Percentiles rank a stretch among this genome's conserved stretches.
Conservation (phyloP, 2,797 vertebrate species). For the Vultur gryphus region DNA sequence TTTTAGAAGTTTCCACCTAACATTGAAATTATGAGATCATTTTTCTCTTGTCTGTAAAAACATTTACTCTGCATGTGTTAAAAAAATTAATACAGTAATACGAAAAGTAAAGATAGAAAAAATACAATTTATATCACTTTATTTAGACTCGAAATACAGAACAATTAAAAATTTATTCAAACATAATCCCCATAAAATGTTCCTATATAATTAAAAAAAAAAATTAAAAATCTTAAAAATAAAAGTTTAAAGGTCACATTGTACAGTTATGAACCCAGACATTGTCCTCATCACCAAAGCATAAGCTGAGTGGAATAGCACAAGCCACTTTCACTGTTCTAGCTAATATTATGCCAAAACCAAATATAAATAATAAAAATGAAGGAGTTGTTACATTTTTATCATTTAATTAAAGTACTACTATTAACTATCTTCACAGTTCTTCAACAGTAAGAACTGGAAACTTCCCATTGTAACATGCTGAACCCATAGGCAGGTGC, state of each 20-base stretch:
- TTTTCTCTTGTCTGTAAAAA: neutral
- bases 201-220: neutral
- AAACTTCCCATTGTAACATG: neutral
- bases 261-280: neutral
- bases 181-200: neutral
- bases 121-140: neutral
- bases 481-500: neutral
- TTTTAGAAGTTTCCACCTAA: neutral
- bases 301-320: neutral
- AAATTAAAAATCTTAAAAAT: neutral
- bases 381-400: neutral
- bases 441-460: neutral
- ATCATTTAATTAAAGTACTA: neutral
- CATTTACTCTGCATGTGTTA: neutral
- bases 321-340: conserved; percentile 41
- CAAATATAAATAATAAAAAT: conserved; percentile 31
- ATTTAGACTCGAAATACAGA: neutral
- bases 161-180: neutral
- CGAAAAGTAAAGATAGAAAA: neutral
- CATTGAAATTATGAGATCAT: neutral
- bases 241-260: neutral
- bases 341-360: neutral
- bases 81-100: neutral
- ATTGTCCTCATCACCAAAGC: neutral
- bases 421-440: neutral